These are phyloP conservation scores for Xylocampa areola DNA, from an alignment of 2,888 invertebrate species.

Conservation along the genomic window DNA sequence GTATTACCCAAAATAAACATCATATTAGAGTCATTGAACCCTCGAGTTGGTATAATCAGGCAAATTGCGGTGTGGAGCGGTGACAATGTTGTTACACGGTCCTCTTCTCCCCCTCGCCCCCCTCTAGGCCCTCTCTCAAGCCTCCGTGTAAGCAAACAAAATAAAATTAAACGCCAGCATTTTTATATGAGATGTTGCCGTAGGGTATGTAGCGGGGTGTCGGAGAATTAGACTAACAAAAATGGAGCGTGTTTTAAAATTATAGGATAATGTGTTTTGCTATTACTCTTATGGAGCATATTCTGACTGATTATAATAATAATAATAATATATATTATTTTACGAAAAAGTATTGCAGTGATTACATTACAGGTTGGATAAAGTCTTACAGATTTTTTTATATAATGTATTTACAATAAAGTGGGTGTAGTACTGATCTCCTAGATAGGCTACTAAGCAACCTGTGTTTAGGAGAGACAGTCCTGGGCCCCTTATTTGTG, in stretches of 20 bases:
- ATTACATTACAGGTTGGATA: no score
- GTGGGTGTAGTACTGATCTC: no score
- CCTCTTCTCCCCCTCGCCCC: conserved; percentile 17
- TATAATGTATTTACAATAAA: no score
- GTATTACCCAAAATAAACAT: conserved; percentile 49
- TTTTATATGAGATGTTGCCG: conserved; percentile 53
- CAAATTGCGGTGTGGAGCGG: conserved; percentile 56
- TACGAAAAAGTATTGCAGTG: no score
- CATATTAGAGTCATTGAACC: conserved; percentile 45
- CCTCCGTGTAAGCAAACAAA: conserved; percentile 59
- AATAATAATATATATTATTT: no score
- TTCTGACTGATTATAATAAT: no score
- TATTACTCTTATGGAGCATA: background rate
- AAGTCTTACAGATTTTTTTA: no score
- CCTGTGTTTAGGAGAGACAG: no score
- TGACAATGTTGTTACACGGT: conserved; percentile 59
- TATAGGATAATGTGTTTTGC: background rate
- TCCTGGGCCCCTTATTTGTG: no score
- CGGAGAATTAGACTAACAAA: background rate
- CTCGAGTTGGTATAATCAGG: conserved; percentile 61
- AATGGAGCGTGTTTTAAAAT: background rate
- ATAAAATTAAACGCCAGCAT: conserved; percentile 63
- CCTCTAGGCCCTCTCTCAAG: conserved; percentile 21
- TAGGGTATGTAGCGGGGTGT: conserved; percentile 38
- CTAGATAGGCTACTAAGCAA: no score